Base-by-base conservation (phyloP, 2,797 vertebrate genomes). In the Cheirogaleus major region DNA sequence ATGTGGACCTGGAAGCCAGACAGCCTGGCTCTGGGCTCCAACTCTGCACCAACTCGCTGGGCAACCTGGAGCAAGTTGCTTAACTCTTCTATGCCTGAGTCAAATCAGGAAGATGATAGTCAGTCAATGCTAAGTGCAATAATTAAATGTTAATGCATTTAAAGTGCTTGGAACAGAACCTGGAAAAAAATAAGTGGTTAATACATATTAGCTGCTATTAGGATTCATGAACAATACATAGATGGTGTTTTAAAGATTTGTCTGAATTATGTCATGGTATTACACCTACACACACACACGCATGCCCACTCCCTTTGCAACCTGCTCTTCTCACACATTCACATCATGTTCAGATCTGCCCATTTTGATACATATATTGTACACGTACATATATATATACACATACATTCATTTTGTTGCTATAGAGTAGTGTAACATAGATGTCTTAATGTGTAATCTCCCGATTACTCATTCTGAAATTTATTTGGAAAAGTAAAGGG, bases 131-230 rank as follows among this genome's bases (percentile, higher is more conserved):
- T 23, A 87, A 43, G 38, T 52, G 25, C 30, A 41, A 20, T 10
- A 18, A 43, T 57, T 52, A 65, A 83, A 72, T 23, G 32, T 52
- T 65, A 65, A 75, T 50, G 69, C 45, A 65, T 17, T 55, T 57
- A 38, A 81, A 63, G 81, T 38, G 22, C 59, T 78, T 94, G 43
- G 78, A 82, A 88, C 22, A 72, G 25, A 80, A 32, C 6, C 41
- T 91, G 52, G 69, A 59, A 93, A 96, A 88, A 87, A 92, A 57
- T 82, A n/a, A 61, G 55, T 50, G 45, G 57, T 92, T 95, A 94
- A 84, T 91, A 73, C 85, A 52, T 79, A 67, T 81, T 55, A 70
- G 50, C 83, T 78, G 43, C 86, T 52, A 59, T 69, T 87, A 45
- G 67, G 22, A 93, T 30, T 90, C 52, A 35, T 61, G 18, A 83